Percentiles rank a stretch among this genome's conserved stretches.
These are phyloP conservation scores for Hoplodrina blanda DNA, from an alignment of 2,888 invertebrate genomes.

Conservation along the genomic window DNA sequence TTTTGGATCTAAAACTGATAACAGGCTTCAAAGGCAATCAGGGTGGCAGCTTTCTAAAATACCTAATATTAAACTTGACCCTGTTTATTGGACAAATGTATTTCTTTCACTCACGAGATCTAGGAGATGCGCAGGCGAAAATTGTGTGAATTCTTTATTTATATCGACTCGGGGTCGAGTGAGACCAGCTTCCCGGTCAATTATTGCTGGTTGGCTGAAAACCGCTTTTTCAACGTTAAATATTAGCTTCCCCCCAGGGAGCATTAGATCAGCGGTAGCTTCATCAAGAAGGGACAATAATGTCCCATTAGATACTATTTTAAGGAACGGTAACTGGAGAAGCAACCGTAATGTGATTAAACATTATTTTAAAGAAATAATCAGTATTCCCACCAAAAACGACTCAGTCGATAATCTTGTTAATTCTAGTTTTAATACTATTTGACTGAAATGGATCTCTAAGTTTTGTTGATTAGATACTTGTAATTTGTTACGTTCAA, in stretches of 20 bases:
- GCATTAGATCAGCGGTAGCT: background rate
- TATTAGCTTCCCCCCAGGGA: background rate
- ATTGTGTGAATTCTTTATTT: background rate
- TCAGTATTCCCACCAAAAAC: background rate
- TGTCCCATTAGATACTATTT: background rate
- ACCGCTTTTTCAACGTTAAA: background rate
- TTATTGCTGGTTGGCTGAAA: constrained; percentile 6
- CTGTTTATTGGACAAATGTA: constrained; percentile 3
- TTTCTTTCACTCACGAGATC: background rate
- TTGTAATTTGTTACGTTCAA: too few species aligned
- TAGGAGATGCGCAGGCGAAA: constrained; percentile 1
- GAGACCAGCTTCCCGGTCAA: constrained; percentile 3
- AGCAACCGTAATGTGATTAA: background rate
- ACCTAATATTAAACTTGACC: constrained; percentile 1
- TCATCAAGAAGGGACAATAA: background rate
- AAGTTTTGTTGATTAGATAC: too few species aligned
- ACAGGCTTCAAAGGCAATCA: background rate
- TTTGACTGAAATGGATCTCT: too few species aligned
- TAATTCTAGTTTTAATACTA: too few species aligned
- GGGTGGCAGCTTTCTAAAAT: constrained; percentile 2
- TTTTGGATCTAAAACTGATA: constrained; percentile 9
- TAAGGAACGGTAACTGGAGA: constrained; percentile 7
- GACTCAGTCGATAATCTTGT: background rate
- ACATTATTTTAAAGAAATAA: constrained; percentile 2
- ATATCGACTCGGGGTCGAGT: constrained; percentile 5